These are phyloP conservation scores for Callopanchax toddi DNA, from an alignment of 2,113 vertebrate genomes.

Conservation along the genomic window DNA sequence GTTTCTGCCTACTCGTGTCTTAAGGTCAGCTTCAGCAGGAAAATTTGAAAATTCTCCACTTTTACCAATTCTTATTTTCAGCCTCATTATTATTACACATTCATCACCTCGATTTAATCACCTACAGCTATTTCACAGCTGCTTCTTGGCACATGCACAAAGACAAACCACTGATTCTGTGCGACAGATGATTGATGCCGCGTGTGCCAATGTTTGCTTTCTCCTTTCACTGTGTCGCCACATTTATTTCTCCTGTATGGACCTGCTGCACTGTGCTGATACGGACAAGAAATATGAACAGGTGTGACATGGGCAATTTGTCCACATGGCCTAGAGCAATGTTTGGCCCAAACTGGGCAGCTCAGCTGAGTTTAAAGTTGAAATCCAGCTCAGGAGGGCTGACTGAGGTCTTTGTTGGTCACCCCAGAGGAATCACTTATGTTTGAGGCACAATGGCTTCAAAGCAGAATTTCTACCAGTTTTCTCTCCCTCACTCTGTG, in stretches of 20 bases:
- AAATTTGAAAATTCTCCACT: too few species aligned
- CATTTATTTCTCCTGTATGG: constrained; percentile 44
- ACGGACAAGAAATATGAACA: constrained; percentile 60
- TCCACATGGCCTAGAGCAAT: constrained; percentile 49
- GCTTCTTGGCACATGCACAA: background rate
- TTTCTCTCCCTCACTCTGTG: background rate
- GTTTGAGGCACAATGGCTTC: constrained; percentile 31
- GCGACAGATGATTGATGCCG: constrained; percentile 55
- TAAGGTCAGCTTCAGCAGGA: background rate
- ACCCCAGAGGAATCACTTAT: constrained; percentile 28
- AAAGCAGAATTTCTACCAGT: constrained; percentile 4
- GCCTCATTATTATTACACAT: background rate
- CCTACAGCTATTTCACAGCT: background rate
- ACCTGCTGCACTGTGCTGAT: constrained; percentile 63
- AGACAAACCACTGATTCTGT: constrained; percentile 16
- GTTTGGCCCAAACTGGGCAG: constrained; percentile 26
- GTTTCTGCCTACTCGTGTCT: background rate
- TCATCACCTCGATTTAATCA: too few species aligned
- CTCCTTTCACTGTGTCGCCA: constrained; percentile 36
- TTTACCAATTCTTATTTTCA: too few species aligned
- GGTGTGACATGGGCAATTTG: constrained; percentile 61
- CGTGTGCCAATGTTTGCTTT: constrained; percentile 25
- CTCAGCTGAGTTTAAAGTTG: constrained; percentile 45
- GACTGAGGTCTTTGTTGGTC: constrained; percentile 27
- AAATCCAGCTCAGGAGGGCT: constrained; percentile 39